These are phyloP conservation scores for Scotopteryx bipunctaria DNA, from an alignment of 2,888 invertebrate genomes.

Conservation along the genomic window DNA sequence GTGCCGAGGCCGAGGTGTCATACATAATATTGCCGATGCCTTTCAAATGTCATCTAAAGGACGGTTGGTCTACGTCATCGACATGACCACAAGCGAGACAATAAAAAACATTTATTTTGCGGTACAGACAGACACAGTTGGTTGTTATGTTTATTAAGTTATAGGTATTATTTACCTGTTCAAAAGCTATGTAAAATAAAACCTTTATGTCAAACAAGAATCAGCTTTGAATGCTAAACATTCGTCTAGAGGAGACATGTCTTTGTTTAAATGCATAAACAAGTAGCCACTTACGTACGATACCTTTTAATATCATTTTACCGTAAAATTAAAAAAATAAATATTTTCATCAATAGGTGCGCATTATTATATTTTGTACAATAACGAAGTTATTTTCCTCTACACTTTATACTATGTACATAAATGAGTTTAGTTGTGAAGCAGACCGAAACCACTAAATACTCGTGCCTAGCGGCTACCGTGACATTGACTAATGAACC, in stretches of 20 bases:
- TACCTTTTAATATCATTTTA: no score
- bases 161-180: background rate
- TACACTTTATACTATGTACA: no score
- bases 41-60: slow-evolving; percentile 33
- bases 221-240: slow-evolving; percentile 21
- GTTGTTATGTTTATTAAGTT: background rate
- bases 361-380: no score
- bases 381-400: no score
- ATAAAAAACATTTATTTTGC: slow-evolving; percentile 16
- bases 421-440: no score
- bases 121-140: slow-evolving; percentile 2
- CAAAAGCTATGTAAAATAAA: background rate
- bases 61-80: slow-evolving; percentile 23
- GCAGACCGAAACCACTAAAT: no score
- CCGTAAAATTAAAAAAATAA: no score
- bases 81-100: slow-evolving; percentile 17
- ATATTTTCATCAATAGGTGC: no score
- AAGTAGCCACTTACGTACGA: no score
- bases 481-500: no score
- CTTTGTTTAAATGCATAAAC: slow-evolving; percentile 8
- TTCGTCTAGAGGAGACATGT: background rate
- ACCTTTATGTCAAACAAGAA: slow-evolving; percentile 10
- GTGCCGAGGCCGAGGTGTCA: slow-evolving; percentile 25
- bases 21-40: slow-evolving; percentile 31
- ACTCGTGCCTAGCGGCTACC: no score